phyloP scores from a whole-genome alignment of 1,140 invertebrate species.

The Heliconius congener region DNA sequence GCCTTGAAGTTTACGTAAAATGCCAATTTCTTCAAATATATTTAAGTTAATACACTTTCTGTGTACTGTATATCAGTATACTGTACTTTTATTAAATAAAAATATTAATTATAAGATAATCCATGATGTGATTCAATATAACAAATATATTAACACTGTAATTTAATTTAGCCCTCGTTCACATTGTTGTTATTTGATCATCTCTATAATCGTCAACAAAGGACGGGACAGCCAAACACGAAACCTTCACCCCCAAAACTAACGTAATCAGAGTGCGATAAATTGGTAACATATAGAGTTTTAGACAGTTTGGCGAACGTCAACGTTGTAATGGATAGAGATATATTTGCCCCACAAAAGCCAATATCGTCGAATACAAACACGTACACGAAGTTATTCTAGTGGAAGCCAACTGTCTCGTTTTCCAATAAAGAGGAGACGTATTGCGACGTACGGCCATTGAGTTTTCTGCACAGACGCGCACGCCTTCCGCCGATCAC shows the following conservation, averaged over 20 bases:
- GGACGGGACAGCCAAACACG: neutral
- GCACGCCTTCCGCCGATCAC: conserved; percentile 46
- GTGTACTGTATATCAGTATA: no score
- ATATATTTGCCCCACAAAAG: conserved; percentile 65
- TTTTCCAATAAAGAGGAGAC: conserved; percentile 75
- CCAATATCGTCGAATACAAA: conserved; percentile 62
- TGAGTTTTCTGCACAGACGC: conserved; percentile 72
- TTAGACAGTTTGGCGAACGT: conserved; percentile 31
- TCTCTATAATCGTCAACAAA: neutral
- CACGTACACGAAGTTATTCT: conserved; percentile 64
- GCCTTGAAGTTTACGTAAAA: neutral
- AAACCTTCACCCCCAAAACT: conserved; percentile 7
- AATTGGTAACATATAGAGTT: conserved; percentile 18
- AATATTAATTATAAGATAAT: neutral
- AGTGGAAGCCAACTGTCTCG: conserved; percentile 69
- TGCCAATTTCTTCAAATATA: neutral
- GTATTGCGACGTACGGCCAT: conserved; percentile 69
- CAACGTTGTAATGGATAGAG: conserved; percentile 43
- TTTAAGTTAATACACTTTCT: neutral
- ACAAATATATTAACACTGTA: neutral
- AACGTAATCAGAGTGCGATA: conserved; percentile 15
- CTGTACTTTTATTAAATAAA: no score
- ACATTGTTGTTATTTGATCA: neutral
- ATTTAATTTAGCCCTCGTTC: neutral
- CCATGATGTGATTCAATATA: neutral